phyloP scores from a whole-genome alignment of 2,888 invertebrate species.

The Lasiommata megera region DNA sequence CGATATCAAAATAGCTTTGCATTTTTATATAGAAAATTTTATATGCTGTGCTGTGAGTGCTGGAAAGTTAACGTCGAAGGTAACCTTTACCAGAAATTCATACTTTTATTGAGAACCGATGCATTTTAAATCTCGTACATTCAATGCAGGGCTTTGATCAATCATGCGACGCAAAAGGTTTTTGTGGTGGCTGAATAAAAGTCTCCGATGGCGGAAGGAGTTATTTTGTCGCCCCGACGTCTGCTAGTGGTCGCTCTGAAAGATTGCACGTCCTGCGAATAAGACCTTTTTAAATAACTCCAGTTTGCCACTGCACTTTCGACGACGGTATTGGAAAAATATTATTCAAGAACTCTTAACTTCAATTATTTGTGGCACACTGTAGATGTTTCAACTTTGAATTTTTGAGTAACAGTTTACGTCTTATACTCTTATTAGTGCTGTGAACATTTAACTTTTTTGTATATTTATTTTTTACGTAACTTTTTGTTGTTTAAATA shows the following conservation, averaged over 20 bases:
- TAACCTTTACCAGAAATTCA: slow-evolving; percentile 8
- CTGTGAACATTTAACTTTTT: background rate
- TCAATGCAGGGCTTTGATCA: slow-evolving; percentile 72
- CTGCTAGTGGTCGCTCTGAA: slow-evolving; percentile 56
- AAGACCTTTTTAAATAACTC: slow-evolving; percentile 62
- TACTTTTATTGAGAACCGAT: slow-evolving; percentile 42
- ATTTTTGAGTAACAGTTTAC: slow-evolving; percentile 5
- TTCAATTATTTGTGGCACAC: slow-evolving; percentile 32
- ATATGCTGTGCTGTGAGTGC: slow-evolving; percentile 1
- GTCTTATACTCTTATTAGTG: background rate
- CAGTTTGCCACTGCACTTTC: slow-evolving; percentile 44
- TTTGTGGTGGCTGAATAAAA: slow-evolving; percentile 69
- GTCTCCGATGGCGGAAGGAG: slow-evolving; percentile 54
- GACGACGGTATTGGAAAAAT: slow-evolving; percentile 36
- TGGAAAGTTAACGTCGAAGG: slow-evolving; percentile 6
- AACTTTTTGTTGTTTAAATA: too few species aligned
- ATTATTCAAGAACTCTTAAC: slow-evolving; percentile 34
- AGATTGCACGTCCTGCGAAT: slow-evolving; percentile 60
- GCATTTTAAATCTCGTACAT: slow-evolving; percentile 60
- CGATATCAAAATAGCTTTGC: background rate
- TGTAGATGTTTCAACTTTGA: slow-evolving; percentile 14
- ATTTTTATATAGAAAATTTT: background rate
- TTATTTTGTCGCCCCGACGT: slow-evolving; percentile 64
- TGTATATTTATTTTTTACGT: too few species aligned
- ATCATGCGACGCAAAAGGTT: slow-evolving; percentile 73